Evolutionary conservation across 2,113 vertebrate species (phyloP).

Genomic region (Spheniscus mendiculus): DNA sequence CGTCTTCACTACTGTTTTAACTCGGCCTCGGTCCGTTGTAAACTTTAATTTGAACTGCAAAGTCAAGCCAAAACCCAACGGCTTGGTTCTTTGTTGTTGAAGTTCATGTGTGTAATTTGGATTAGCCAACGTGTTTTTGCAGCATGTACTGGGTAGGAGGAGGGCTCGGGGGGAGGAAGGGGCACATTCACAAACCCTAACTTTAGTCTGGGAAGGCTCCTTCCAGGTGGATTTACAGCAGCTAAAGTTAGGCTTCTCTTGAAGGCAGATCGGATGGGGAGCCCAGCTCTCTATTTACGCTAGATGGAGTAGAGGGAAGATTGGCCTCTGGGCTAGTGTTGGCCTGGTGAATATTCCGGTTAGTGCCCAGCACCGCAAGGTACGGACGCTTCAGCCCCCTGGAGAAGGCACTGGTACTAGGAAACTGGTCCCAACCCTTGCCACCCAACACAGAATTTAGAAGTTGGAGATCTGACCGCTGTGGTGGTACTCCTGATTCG

Average conservation of each 20-base stretch:
- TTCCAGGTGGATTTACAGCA: background rate
- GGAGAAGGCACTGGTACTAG: slow-evolving; percentile 49
- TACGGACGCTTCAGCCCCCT: background rate
- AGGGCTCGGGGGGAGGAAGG: background rate
- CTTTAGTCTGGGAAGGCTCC: slow-evolving; percentile 5
- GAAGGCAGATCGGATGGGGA: slow-evolving; percentile 30
- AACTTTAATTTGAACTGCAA: background rate
- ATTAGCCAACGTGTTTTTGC: slow-evolving; percentile 30
- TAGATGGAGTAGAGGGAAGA: background rate
- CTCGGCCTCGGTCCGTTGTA: background rate
- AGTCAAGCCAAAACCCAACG: background rate
- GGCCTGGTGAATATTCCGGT: background rate
- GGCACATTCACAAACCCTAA: slow-evolving; percentile 12
- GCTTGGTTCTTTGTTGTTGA: background rate
- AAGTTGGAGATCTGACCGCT: background rate
- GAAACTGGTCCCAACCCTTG: slow-evolving; percentile 15
- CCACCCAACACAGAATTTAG: background rate
- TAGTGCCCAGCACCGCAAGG: slow-evolving; percentile 8
- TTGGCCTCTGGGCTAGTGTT: background rate
- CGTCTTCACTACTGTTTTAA: background rate
- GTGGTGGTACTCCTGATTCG: background rate
- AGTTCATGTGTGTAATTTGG: background rate
- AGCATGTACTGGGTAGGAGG: slow-evolving; percentile 15
- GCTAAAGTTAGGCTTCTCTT: slow-evolving; percentile 30
- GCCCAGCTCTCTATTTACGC: background rate